A percentile compares a stretch with the other conserved stretches of the same genome.
Evolutionary conservation across 2,113 vertebrate species (phyloP).

Genomic region (Vulpes ferrilata): DNA sequence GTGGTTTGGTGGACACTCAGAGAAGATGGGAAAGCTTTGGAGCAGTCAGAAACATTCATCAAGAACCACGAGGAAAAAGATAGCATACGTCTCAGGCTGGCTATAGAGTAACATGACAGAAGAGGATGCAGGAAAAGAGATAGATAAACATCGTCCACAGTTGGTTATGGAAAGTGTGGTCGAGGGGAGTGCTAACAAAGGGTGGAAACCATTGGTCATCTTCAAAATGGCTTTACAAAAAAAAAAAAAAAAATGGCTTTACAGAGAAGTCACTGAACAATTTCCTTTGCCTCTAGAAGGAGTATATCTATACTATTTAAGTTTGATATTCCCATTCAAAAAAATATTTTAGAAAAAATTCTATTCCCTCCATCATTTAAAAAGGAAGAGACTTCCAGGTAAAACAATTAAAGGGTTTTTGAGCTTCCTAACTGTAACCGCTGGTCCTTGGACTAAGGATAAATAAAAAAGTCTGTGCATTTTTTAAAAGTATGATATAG

Average conservation of each 20-base stretch:
- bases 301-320: neutral
- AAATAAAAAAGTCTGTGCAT: neutral
- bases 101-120: neutral
- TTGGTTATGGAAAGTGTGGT: neutral
- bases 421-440: neutral
- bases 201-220: neutral
- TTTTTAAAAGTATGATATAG: neutral
- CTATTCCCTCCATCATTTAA: neutral
- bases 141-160: neutral
- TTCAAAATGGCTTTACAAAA: neutral
- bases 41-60: neutral
- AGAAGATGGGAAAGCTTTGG: neutral
- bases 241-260: neutral
- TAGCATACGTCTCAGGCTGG: neutral
- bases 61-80: neutral
- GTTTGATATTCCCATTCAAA: neutral
- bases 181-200: neutral
- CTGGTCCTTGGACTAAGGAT: neutral
- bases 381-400: neutral
- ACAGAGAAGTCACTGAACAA: neutral
- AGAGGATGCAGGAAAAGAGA: neutral
- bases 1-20: neutral
- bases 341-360: neutral
- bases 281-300: neutral
- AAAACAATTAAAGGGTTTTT: conserved; percentile 26